Evolutionary conservation across 2,113 vertebrate species (phyloP).

Genomic region (Pheucticus melanocephalus): DNA sequence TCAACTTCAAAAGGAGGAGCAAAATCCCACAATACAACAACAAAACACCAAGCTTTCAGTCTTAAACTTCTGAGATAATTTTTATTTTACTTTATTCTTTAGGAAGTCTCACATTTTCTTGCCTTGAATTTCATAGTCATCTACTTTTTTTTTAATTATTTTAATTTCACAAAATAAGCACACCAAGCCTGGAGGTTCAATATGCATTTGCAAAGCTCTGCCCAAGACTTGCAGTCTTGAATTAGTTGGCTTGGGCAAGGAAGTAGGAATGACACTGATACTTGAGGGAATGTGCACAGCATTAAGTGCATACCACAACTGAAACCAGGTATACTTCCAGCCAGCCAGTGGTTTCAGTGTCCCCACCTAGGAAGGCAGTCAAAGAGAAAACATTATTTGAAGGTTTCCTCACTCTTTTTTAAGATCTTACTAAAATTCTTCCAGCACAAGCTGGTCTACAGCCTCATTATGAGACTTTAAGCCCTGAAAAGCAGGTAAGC

Average conservation of each 20-base stretch:
- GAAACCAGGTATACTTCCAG: background rate
- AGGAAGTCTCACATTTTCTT: background rate
- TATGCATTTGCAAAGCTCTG: background rate
- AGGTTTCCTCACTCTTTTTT: background rate
- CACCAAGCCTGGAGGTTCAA: background rate
- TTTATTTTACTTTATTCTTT: background rate
- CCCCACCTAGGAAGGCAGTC: background rate
- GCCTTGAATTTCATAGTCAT: background rate
- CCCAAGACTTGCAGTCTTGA: background rate
- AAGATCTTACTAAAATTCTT: background rate
- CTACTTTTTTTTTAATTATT: background rate
- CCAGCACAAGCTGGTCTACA: background rate
- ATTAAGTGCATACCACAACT: background rate
- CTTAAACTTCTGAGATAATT: background rate
- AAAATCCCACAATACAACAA: background rate
- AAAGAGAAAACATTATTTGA: background rate
- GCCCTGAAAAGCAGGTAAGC: background rate
- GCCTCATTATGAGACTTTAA: background rate
- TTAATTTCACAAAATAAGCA: background rate
- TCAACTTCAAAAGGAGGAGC: background rate
- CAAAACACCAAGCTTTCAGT: background rate
- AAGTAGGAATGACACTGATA: background rate
- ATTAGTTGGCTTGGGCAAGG: background rate
- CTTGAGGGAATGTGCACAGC: background rate
- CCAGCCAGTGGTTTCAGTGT: background rate